Conservation (phyloP, 2,113 vertebrate species). For the Columba janthina region DNA sequence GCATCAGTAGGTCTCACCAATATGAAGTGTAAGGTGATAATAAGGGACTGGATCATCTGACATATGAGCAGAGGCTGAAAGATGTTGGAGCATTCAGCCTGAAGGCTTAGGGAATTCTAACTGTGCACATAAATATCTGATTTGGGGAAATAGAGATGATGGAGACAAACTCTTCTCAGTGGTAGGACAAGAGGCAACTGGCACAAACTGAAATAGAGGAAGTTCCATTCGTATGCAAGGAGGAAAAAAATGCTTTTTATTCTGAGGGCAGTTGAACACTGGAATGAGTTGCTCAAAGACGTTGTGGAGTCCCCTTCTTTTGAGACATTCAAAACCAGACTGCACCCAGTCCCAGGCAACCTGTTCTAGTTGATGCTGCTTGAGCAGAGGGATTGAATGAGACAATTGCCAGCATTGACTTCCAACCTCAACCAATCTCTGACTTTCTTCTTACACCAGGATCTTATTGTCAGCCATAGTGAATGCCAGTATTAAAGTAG, state of each 20-base stretch:
- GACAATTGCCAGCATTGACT: background rate
- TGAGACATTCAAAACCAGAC: background rate
- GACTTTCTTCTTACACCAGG: background rate
- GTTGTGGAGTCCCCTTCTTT: background rate
- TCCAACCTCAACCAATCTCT: background rate
- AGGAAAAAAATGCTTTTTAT: background rate
- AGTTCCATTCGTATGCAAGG: background rate
- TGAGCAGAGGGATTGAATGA: background rate
- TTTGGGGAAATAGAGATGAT: background rate
- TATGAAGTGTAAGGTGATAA: background rate
- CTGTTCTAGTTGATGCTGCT: background rate
- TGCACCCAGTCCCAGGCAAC: background rate
- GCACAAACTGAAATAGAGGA: background rate
- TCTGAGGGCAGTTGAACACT: background rate
- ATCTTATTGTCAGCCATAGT: background rate
- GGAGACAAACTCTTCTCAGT: background rate
- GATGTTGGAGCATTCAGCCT: background rate
- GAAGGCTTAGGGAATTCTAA: too few species aligned
- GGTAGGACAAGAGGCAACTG: too few species aligned
- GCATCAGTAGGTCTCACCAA: background rate
- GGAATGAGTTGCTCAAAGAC: background rate
- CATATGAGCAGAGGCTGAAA: too few species aligned
- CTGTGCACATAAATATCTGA: background rate
- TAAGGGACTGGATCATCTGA: too few species aligned
- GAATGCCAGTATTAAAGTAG: background rate